Base-by-base conservation (phyloP, 1,140 invertebrate genomes). In the Vanessa tameamea region DNA sequence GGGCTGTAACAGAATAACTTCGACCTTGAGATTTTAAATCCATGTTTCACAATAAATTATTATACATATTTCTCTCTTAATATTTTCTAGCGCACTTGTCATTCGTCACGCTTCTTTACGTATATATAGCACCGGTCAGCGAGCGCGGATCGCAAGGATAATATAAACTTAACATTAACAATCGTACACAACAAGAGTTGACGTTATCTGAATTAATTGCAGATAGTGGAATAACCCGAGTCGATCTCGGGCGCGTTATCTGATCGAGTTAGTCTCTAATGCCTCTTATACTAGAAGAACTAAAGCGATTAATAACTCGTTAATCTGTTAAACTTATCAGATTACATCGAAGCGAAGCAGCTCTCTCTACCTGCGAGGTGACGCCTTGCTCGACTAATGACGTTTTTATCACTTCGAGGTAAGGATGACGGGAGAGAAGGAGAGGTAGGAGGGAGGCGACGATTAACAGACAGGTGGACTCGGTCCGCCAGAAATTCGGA, bases 321-420 rank as follows among this genome's bases (percentile, higher is more conserved):
- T 69, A 69, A 69, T 69, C 68, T 69, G 68, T 69, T 55, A 23
- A 69, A 63, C 55, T 69, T 69, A 72, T 72, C 53, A 66, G 64
- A 59, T 43, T 66, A 67, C 47, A 14, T 43, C 14, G 13, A 48
- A 43, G 51, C 37, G 67, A 9, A 53, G 67, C n/a, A 53, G 67
- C n/a, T 47, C 64, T 65, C 20, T 6, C 14, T 55, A 55, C 65
- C 65, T 47, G 65, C 15, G 26, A 43, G 23, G 50, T 61, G 50
- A 68, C 66, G 57, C 57, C 57, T 37, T 37, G 8, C 31, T 15
- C 57, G 14, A n/a, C 57, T 61, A 61, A 61, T 37, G 57, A 51
- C 55, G 67, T 59, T 69, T 69, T 69, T 69, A 59, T 69, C 53
- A 43, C 57, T 59, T 59, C 37, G 55, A 69, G 55, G 55, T 15